A percentile compares a stretch with the other conserved stretches of the same genome.
phyloP scores from a whole-genome alignment of 2,888 invertebrate species.

The Hyposoter didymator region DNA sequence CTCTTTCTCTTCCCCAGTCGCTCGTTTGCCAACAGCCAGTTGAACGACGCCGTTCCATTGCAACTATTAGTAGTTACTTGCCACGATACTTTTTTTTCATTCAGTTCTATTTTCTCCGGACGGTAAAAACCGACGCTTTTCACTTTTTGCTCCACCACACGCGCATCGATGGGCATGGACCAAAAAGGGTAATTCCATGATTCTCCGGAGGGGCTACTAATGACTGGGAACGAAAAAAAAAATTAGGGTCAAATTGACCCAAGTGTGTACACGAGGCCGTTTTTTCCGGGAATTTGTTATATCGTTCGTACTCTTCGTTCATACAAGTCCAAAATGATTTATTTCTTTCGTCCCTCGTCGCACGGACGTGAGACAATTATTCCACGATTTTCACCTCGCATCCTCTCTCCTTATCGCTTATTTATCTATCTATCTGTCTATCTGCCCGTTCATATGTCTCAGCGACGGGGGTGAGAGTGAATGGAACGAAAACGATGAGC shows the following conservation, averaged over 20 bases:
- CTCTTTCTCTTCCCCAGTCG: conserved; percentile 11
- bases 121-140: conserved; percentile 16
- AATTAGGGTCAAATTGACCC: too few relatives aligned
- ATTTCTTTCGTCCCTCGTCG: conserved; percentile 15
- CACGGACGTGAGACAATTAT: conserved; percentile 41
- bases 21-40: conserved; percentile 57
- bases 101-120: neutral
- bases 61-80: conserved; percentile 45
- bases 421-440: conserved; percentile 26
- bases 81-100: conserved; percentile 42
- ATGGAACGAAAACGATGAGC: conserved; percentile 12
- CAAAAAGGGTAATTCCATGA: too few relatives aligned
- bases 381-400: conserved; percentile 20
- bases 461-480: conserved; percentile 17
- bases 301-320: neutral
- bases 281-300: too few relatives aligned
- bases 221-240: too few relatives aligned
- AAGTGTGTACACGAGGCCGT: too few relatives aligned
- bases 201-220: too few relatives aligned
- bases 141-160: neutral
- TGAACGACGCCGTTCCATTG: conserved; percentile 50
- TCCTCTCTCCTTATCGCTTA: neutral
- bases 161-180: neutral
- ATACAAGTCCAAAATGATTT: conserved; percentile 35
- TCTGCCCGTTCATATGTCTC: conserved; percentile 18